These are phyloP conservation scores for Gobio gobio DNA, from an alignment of 2,113 vertebrate genomes.

Conservation along the genomic window DNA sequence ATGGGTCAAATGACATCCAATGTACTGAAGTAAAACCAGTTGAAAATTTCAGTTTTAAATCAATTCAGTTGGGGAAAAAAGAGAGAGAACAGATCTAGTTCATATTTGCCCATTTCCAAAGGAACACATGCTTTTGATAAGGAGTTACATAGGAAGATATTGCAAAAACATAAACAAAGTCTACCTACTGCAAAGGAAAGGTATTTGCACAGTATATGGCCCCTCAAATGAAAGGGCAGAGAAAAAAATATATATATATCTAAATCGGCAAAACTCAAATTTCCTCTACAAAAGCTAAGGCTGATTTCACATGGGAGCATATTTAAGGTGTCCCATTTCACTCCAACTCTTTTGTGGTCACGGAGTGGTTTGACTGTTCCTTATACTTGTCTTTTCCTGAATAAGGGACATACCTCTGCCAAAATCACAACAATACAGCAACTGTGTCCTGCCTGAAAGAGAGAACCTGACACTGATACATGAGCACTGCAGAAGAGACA, in stretches of 20 bases:
- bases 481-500: background rate
- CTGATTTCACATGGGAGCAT: background rate
- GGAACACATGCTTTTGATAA: background rate
- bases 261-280: background rate
- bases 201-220: background rate
- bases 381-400: background rate
- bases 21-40: background rate
- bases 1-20: background rate
- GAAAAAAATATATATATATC: background rate
- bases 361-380: background rate
- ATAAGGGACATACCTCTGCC: slow-evolving; percentile 31
- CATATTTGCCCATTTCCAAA: background rate
- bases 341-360: background rate
- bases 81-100: background rate
- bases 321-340: background rate
- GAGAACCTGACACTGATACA: slow-evolving; percentile 10
- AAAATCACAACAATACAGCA: slow-evolving; percentile 48
- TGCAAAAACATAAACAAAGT: slow-evolving; percentile 14
- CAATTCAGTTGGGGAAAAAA: background rate
- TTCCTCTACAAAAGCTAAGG: background rate
- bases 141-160: background rate
- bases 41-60: background rate
- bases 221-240: background rate
- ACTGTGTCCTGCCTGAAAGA: slow-evolving; percentile 30
- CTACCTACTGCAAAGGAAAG: background rate